Evolutionary conservation across 2,113 vertebrate genomes (phyloP), one percentile per base, ranked within the genome.

Genomic region (Willisornis vidua): DNA sequence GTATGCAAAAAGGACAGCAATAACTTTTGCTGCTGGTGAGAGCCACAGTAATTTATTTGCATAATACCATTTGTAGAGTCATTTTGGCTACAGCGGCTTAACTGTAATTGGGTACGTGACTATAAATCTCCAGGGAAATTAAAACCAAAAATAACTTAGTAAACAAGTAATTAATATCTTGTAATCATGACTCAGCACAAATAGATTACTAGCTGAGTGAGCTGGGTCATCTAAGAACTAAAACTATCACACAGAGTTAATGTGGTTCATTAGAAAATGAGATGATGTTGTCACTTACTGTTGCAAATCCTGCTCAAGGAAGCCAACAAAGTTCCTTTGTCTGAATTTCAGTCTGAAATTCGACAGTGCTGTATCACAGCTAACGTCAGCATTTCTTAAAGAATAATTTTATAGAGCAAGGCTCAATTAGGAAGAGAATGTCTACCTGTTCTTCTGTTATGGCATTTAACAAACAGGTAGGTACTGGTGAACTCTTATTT

Each of bases 131-230:
- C 33, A 58, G 51, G 83, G 92, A 96, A 95, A 96, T 87, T 75
- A 93, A 96, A 96, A 96, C 9, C 61, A 90, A 96, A 96, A 93
- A 87, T 93, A 95, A 75, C 58, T 45, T 90, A 65, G 19, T 73
- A 94, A 93, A 94, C 61, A 57, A 57, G 65, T 94, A 92, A 95
- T 94, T 96, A 97, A 93, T 90, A 92, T 65, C 48, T 78, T 80
- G 57, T 92, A 84, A 86, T 94, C 68, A 61, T 96, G 94, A 96
- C 58, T 92, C 92, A 90, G 92, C 96, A 95, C 41, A 65, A 87
- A 70, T 58, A 89, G 65, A 89, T 81, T 61, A 82, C 81, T 58
- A 89, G 62, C 61, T 68, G 73, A 85, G 73, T 75, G 86, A 96
- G 78, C 59, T 5, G 3, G 83, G 57, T 63, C 55, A 28, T 87